Percentiles rank a stretch among this genome's conserved stretches.
phyloP scores from a whole-genome alignment of 2,797 vertebrate genomes.

The Champsocephalus gunnari region DNA sequence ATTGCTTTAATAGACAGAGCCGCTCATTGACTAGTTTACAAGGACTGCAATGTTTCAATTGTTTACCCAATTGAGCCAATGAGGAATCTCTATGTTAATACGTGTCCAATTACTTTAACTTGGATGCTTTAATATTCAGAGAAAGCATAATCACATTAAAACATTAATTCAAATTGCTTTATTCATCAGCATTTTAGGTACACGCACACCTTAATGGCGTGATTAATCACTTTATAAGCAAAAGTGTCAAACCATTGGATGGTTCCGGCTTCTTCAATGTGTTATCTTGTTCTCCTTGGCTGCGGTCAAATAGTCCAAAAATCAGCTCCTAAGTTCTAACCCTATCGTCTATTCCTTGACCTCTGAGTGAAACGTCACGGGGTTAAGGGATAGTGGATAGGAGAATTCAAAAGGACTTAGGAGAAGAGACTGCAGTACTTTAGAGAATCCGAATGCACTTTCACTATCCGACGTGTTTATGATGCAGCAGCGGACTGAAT shows the following conservation, averaged over 20 bases:
- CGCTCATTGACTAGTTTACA: constrained; percentile 16
- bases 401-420: no score
- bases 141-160: constrained; percentile 32
- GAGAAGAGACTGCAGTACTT: no score
- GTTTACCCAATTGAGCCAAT: constrained; percentile 24
- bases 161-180: not conserved
- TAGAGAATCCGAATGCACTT: no score
- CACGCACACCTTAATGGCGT: constrained; percentile 40
- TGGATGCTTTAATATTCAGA: constrained; percentile 21
- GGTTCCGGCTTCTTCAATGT: not conserved
- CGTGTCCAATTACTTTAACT: constrained; percentile 49
- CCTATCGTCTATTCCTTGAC: no score
- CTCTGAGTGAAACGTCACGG: no score
- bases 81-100: constrained; percentile 44
- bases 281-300: no score
- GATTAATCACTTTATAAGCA: constrained; percentile 35
- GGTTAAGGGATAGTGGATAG: no score
- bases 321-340: no score
- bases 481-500: no score
- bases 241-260: not conserved
- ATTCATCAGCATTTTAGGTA: constrained; percentile 39
- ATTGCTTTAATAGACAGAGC: constrained; percentile 7
- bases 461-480: no score
- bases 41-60: not conserved
- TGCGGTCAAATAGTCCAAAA: no score